Conservation (phyloP, 2,888 invertebrate species). For the Eilema depressum region DNA sequence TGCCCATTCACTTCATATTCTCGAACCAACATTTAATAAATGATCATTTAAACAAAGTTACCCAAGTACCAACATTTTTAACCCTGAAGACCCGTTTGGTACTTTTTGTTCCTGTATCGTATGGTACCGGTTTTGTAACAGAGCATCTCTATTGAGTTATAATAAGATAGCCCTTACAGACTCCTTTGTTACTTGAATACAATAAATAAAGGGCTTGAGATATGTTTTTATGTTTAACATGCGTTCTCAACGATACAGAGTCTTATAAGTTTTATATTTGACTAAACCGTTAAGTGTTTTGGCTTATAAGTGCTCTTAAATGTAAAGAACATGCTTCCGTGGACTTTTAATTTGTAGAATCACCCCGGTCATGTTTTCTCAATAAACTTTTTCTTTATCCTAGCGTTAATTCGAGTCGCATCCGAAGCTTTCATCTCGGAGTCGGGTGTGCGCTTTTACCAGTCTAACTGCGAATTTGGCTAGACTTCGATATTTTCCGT, state of each 20-base stretch:
- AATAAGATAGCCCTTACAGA: neutral
- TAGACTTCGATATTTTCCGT: no score
- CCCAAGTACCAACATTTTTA: neutral
- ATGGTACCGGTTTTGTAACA: conserved; percentile 9
- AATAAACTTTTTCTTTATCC: no score
- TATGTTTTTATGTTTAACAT: neutral
- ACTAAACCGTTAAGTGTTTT: neutral
- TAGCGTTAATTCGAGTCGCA: no score
- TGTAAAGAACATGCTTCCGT: neutral
- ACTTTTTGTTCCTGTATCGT: conserved; percentile 2
- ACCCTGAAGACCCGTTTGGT: conserved; percentile 6
- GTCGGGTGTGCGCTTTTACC: no score
- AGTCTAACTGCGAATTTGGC: no score
- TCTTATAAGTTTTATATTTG: neutral
- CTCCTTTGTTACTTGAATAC: conserved; percentile 19
- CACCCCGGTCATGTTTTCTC: neutral
- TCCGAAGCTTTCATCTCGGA: no score
- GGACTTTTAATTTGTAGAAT: neutral
- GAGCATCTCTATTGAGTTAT: conserved; percentile 8
- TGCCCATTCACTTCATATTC: neutral
- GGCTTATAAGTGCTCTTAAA: neutral
- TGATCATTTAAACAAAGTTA: neutral
- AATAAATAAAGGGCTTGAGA: conserved; percentile 9
- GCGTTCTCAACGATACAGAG: conserved; percentile 9
- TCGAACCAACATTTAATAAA: neutral